Conservation (phyloP, 1,140 invertebrate genomes). For the Cydia amplana region DNA sequence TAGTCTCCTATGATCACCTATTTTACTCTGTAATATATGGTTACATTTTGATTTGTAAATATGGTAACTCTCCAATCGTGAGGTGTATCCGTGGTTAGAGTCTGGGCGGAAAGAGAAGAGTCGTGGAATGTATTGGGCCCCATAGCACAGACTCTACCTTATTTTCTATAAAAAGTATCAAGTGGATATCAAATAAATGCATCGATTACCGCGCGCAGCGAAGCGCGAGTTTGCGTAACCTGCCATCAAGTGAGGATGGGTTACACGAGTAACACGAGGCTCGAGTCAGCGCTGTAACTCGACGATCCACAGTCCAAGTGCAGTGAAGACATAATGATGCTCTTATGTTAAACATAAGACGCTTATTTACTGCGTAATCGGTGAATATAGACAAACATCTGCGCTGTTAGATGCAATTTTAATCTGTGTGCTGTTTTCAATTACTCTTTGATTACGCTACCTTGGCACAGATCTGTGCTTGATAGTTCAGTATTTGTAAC, state of each 20-base stretch:
- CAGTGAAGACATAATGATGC: constrained; percentile 11
- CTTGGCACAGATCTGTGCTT: too few relatives aligned
- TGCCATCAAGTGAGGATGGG: neutral
- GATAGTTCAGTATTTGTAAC: too few relatives aligned
- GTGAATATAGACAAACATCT: neutral
- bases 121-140: too few relatives aligned
- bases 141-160: too few relatives aligned
- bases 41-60: too few relatives aligned
- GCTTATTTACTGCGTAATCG: neutral
- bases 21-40: too few relatives aligned
- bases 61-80: neutral
- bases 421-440: neutral
- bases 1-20: too few relatives aligned
- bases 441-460: too few relatives aligned
- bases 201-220: neutral
- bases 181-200: neutral
- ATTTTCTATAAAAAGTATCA: constrained; percentile 1
- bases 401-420: neutral
- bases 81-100: too few relatives aligned
- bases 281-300: neutral
- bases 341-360: neutral
- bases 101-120: too few relatives aligned
- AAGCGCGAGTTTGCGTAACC: neutral
- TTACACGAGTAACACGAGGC: too few relatives aligned
- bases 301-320: neutral